A percentile compares a stretch with the other conserved stretches of the same genome.
These are phyloP conservation scores for Choloepus didactylus DNA, from an alignment of 2,797 vertebrate species.

Conservation along the genomic window DNA sequence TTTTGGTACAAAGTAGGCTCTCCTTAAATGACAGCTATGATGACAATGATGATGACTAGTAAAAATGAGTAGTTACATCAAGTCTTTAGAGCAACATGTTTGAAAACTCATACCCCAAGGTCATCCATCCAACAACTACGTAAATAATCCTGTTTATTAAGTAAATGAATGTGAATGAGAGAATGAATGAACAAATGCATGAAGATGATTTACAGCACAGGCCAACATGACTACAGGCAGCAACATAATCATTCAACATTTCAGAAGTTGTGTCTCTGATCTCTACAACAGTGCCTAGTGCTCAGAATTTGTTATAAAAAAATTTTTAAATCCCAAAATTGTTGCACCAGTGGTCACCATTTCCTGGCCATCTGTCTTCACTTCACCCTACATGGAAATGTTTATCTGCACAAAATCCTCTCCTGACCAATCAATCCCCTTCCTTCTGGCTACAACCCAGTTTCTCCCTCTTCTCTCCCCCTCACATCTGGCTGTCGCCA, in stretches of 20 bases:
- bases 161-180: neutral
- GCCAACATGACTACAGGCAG: neutral
- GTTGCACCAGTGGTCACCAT: neutral
- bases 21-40: neutral
- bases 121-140: neutral
- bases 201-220: neutral
- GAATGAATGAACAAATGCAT: neutral
- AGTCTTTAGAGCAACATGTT: neutral
- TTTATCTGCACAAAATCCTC: accelerated
- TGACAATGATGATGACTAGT: neutral
- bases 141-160: neutral
- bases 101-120: neutral
- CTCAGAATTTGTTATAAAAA: neutral
- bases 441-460: neutral
- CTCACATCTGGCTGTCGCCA: neutral
- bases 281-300: neutral
- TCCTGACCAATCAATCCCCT: neutral
- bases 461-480: neutral
- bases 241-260: neutral
- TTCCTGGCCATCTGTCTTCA: neutral
- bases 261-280: neutral
- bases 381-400: neutral
- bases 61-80: neutral
- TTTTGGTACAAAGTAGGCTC: neutral
- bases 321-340: too few relatives aligned